These are phyloP conservation scores for Sepioteuthis lessoniana DNA, from an alignment of 2,888 invertebrate species.

Conservation along the genomic window DNA sequence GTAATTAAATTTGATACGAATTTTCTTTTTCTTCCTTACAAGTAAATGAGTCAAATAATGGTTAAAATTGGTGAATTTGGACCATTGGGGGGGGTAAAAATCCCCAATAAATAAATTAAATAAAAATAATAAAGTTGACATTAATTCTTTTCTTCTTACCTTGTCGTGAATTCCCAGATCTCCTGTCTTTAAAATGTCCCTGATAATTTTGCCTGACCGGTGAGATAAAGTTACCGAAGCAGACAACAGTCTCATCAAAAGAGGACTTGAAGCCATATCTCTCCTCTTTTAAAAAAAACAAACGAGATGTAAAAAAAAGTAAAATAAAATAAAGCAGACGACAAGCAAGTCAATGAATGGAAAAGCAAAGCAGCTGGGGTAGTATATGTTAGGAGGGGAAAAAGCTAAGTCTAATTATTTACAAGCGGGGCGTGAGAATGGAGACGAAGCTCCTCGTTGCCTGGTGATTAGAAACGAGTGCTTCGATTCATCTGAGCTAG, in stretches of 20 bases:
- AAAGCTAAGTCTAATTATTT: not conserved
- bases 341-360: not conserved
- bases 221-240: conserved; percentile 86
- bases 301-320: not conserved
- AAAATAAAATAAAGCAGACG: not conserved
- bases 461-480: not conserved
- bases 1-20: no score
- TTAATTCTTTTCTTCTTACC: conserved; percentile 79
- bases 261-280: conserved; percentile 53
- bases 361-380: not conserved
- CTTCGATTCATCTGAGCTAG: not conserved
- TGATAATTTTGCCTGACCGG: conserved; percentile 90
- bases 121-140: no score
- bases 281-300: not conserved
- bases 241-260: conserved; percentile 84
- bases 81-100: no score
- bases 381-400: not conserved
- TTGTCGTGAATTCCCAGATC: conserved; percentile 94
- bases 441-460: not conserved
- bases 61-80: no score
- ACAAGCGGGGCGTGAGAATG: not conserved
- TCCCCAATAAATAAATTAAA: no score
- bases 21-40: no score
- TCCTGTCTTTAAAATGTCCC: conserved; percentile 91
- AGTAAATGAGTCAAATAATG: no score